Evolutionary conservation across 2,113 vertebrate genomes (phyloP).

Genomic region (Macquaria australasica): DNA sequence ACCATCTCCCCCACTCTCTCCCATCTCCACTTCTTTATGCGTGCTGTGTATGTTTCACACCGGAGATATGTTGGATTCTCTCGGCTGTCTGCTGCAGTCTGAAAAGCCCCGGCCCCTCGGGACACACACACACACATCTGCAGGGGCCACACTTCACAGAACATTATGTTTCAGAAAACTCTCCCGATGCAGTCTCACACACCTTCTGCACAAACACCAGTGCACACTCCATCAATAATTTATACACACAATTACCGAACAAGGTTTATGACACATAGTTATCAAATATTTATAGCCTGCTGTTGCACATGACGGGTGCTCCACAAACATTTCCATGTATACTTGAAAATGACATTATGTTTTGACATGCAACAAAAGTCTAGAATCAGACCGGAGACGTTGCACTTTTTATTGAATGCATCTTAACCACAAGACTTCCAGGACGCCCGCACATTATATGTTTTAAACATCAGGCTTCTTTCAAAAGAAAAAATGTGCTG

Average conservation of each 20-base stretch:
- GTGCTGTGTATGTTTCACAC: background rate
- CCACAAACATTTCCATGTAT: background rate
- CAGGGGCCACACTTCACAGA: slow-evolving; percentile 46
- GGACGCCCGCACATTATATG: background rate
- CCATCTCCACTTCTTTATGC: background rate
- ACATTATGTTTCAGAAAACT: background rate
- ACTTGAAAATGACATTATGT: background rate
- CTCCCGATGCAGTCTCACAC: background rate
- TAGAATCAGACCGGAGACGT: no score
- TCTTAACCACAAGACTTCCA: background rate
- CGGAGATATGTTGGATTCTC: slow-evolving; percentile 13
- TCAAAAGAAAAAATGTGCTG: background rate
- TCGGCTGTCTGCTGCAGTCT: slow-evolving; percentile 30
- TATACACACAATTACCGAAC: slow-evolving; percentile 48
- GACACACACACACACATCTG: slow-evolving; percentile 12
- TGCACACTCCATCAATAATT: slow-evolving; percentile 25
- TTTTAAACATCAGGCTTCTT: background rate
- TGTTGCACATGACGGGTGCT: slow-evolving; percentile 22
- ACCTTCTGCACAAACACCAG: slow-evolving; percentile 18
- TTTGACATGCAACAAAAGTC: no score
- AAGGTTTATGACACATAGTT: slow-evolving; percentile 26
- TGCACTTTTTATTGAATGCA: no score
- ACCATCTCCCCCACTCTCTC: background rate
- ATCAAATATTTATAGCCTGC: slow-evolving; percentile 42
- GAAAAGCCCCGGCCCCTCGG: slow-evolving; percentile 5